phyloP scores from a whole-genome alignment of 2,797 vertebrate genomes.

The Leptatherina wallacei region DNA sequence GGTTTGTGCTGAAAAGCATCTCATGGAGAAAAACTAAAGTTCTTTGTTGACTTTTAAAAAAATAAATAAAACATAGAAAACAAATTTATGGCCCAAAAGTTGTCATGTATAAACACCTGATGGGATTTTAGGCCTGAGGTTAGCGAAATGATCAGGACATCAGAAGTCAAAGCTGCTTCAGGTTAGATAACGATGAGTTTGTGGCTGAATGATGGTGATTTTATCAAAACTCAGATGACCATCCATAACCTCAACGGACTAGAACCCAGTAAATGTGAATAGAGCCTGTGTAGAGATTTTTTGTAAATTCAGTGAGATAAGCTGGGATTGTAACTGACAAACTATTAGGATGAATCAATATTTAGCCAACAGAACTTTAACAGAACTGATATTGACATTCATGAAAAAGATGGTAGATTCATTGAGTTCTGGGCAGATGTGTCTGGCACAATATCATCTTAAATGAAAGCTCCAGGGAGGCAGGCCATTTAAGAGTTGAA shows the following conservation, averaged over 20 bases:
- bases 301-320: neutral
- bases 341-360: neutral
- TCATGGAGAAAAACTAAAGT: no score
- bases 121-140: constrained; percentile 1
- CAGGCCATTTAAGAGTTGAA: no score
- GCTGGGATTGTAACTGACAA: neutral
- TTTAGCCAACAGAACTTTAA: neutral
- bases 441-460: neutral
- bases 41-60: no score
- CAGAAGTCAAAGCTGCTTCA: constrained; percentile 1
- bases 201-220: neutral
- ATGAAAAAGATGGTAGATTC: neutral
- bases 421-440: neutral
- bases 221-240: neutral
- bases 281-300: neutral
- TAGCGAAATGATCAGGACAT: neutral
- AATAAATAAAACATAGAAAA: no score
- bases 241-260: neutral
- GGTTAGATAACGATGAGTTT: neutral
- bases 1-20: no score
- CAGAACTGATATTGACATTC: neutral
- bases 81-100: no score
- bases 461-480: neutral
- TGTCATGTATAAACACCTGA: no score
- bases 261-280: neutral